These are phyloP conservation scores for Linnaemya vulpina DNA, from an alignment of 2,888 invertebrate species.

Conservation along the genomic window DNA sequence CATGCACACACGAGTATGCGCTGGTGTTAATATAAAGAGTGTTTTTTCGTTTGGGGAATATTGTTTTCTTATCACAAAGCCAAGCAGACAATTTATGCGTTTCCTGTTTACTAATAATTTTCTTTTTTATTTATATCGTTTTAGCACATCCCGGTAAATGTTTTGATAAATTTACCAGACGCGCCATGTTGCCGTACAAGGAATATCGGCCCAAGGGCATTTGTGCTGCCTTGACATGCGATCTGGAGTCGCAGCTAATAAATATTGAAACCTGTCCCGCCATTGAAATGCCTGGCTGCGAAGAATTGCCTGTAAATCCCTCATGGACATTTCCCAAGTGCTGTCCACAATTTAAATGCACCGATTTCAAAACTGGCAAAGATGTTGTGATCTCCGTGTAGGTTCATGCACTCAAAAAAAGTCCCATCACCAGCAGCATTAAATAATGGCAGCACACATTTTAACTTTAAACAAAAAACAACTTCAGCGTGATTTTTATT, in stretches of 20 bases:
- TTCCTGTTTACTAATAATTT: conserved; percentile 70
- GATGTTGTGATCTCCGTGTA: conserved; percentile 80
- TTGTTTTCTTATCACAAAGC: too few species aligned
- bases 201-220: conserved; percentile 83
- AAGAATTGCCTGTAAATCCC: conserved; percentile 80
- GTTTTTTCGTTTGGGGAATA: not conserved
- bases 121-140: conserved; percentile 68
- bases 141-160: conserved; percentile 82
- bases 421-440: conserved; percentile 59
- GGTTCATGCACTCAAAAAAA: conserved; percentile 67
- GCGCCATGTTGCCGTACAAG: conserved; percentile 81
- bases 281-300: conserved; percentile 82
- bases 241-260: conserved; percentile 79
- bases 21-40: too few species aligned
- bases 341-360: conserved; percentile 81
- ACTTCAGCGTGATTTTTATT: conserved; percentile 59
- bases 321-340: conserved; percentile 82
- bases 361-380: conserved; percentile 82
- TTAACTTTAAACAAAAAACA: conserved; percentile 44
- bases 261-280: conserved; percentile 82
- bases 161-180: conserved; percentile 81
- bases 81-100: conserved; percentile 4
- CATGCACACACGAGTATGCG: too few species aligned
- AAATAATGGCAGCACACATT: conserved; percentile 52
- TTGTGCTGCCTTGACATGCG: conserved; percentile 82